A percentile compares a stretch with the other conserved stretches of the same genome.
These are phyloP conservation scores for Taenioides sp. DNA, from an alignment of 2,797 vertebrate species.

Conservation along the genomic window DNA sequence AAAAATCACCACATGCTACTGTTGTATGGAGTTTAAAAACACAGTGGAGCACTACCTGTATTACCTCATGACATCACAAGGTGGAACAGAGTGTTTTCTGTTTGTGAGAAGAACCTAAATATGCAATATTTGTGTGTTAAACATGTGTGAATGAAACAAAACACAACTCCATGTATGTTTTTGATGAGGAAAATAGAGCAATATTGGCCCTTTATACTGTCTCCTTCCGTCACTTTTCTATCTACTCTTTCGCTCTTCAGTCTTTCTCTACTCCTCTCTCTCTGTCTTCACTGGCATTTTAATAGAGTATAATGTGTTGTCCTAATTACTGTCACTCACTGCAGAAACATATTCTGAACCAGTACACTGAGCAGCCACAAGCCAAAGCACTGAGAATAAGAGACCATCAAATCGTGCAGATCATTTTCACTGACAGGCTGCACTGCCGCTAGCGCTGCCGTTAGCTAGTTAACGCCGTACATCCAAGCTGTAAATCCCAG, in stretches of 20 bases:
- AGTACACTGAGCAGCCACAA: conserved; percentile 8
- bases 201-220: neutral
- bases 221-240: neutral
- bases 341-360: conserved; percentile 35
- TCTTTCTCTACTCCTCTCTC: neutral
- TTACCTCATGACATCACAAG: too few relatives aligned
- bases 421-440: conserved; percentile 29
- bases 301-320: conserved; percentile 38
- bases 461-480: conserved; percentile 9
- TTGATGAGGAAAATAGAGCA: too few relatives aligned
- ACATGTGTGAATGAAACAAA: too few relatives aligned
- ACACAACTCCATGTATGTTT: too few relatives aligned
- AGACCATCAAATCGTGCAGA: conserved; percentile 26
- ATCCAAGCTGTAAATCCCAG: conserved; percentile 1
- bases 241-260: neutral
- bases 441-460: conserved; percentile 11
- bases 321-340: conserved; percentile 56
- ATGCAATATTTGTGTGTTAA: too few relatives aligned
- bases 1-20: too few relatives aligned
- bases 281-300: conserved; percentile 21
- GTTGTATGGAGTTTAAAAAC: too few relatives aligned
- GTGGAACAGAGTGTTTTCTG: too few relatives aligned
- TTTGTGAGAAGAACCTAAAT: too few relatives aligned
- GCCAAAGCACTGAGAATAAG: conserved; percentile 31
- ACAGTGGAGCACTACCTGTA: too few relatives aligned